Conservation (phyloP, 2,888 invertebrate species). For the Yponomeuta plumbellus region DNA sequence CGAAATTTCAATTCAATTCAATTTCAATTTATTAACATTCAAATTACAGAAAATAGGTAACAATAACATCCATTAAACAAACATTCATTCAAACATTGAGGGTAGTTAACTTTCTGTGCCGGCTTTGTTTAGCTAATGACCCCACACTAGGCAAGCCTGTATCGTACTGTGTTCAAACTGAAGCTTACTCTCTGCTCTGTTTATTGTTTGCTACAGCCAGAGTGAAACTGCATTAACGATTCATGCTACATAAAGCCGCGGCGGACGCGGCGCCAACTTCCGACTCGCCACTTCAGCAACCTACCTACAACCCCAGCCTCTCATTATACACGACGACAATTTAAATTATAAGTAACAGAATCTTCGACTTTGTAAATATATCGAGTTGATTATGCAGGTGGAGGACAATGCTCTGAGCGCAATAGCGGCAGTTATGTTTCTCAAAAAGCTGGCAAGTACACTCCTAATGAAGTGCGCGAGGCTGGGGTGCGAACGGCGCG, state of each 20-base stretch:
- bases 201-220: background rate
- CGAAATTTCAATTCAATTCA: too few relatives aligned
- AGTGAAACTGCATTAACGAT: slow-evolving; percentile 30
- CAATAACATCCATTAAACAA: too few relatives aligned
- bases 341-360: background rate
- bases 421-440: slow-evolving; percentile 6
- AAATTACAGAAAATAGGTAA: too few relatives aligned
- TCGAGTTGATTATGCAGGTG: too few relatives aligned
- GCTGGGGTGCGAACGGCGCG: slow-evolving; percentile 25
- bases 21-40: too few relatives aligned
- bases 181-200: background rate
- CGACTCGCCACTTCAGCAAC: background rate
- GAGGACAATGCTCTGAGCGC: background rate
- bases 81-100: too few relatives aligned
- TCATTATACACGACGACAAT: background rate
- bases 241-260: slow-evolving; percentile 32
- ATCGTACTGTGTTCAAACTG: too few relatives aligned
- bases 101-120: too few relatives aligned
- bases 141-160: too few relatives aligned
- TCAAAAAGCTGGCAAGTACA: slow-evolving; percentile 5
- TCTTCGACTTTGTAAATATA: too few relatives aligned
- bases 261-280: slow-evolving; percentile 18
- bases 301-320: background rate
- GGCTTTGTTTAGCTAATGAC: too few relatives aligned
- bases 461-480: slow-evolving; percentile 18